Percentiles rank a stretch among this genome's conserved stretches.
Evolutionary conservation across 2,113 vertebrate species (phyloP).

Genomic region (Protobothrops flavoviridis): DNA sequence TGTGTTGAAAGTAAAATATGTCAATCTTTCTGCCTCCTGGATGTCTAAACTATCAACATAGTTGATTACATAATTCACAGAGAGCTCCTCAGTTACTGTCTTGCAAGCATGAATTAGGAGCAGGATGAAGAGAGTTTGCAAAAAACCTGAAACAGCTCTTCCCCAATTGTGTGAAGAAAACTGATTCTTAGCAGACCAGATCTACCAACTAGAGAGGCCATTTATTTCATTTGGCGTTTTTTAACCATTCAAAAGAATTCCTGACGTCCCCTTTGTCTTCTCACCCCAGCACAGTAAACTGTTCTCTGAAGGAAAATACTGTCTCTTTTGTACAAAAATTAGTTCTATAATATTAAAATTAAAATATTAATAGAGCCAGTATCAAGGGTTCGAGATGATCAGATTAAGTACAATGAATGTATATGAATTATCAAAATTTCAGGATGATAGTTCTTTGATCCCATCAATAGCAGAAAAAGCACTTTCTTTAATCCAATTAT

Average conservation of each 20-base stretch:
- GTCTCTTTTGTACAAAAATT: background rate
- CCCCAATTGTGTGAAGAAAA: background rate
- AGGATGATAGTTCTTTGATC: constrained; percentile 64
- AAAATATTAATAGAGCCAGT: constrained; percentile 55
- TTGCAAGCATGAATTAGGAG: constrained; percentile 7
- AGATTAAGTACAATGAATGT: constrained; percentile 48
- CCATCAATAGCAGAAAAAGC: constrained; percentile 47
- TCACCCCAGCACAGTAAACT: background rate
- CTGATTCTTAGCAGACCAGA: background rate
- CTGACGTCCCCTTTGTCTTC: background rate
- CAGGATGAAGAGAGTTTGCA: background rate
- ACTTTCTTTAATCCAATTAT: constrained; percentile 55
- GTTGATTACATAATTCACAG: background rate
- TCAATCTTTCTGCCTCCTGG: constrained; percentile 1
- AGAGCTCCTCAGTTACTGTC: background rate
- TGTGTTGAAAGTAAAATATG: constrained; percentile 8
- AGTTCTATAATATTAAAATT: constrained; percentile 14
- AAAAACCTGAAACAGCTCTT: background rate
- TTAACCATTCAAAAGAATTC: background rate
- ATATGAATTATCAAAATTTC: constrained; percentile 59
- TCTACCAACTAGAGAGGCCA: background rate
- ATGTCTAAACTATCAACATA: background rate
- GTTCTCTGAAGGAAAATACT: background rate
- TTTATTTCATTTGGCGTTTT: background rate
- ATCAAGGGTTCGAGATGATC: constrained; percentile 37